phyloP scores from a whole-genome alignment of 2,888 invertebrate species.

The Alcis repandata region DNA sequence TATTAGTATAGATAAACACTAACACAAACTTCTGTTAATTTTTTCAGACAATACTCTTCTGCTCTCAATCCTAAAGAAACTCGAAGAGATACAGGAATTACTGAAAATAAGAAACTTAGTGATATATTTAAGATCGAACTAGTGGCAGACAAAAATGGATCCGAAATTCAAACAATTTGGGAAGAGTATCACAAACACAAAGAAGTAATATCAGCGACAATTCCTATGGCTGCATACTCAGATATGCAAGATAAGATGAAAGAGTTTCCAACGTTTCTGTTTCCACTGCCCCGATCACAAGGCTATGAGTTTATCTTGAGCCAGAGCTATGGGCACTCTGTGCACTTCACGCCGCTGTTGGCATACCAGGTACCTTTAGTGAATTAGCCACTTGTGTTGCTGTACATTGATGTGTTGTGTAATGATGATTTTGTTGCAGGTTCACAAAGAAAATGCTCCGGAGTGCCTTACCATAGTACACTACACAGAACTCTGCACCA shows the following conservation, averaged over 20 bases:
- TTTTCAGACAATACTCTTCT: constrained; percentile 87
- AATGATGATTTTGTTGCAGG: constrained; percentile 67
- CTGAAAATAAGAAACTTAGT: constrained; percentile 84
- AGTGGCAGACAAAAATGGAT: constrained; percentile 89
- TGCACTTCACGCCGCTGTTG: constrained; percentile 94
- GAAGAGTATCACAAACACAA: constrained; percentile 92
- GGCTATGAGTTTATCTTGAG: constrained; percentile 95
- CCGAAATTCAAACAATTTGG: constrained; percentile 93
- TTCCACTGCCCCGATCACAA: constrained; percentile 92
- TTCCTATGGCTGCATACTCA: constrained; percentile 88
- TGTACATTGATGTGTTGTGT: no score
- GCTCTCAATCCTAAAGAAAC: constrained; percentile 88
- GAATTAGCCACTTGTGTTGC: no score
- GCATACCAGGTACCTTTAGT: constrained; percentile 93
- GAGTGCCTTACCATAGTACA: constrained; percentile 94
- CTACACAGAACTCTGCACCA: constrained; percentile 91
- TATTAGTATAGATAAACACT: background rate
- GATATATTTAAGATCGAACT: constrained; percentile 93
- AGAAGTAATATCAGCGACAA: constrained; percentile 91
- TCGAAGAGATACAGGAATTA: constrained; percentile 51
- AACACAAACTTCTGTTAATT: background rate
- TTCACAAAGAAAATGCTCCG: constrained; percentile 95
- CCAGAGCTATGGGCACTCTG: constrained; percentile 90
- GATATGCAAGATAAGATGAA: constrained; percentile 86
- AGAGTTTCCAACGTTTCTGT: constrained; percentile 90